Base-by-base conservation (phyloP, 2,797 vertebrate genomes). In the Lagodon rhomboides region DNA sequence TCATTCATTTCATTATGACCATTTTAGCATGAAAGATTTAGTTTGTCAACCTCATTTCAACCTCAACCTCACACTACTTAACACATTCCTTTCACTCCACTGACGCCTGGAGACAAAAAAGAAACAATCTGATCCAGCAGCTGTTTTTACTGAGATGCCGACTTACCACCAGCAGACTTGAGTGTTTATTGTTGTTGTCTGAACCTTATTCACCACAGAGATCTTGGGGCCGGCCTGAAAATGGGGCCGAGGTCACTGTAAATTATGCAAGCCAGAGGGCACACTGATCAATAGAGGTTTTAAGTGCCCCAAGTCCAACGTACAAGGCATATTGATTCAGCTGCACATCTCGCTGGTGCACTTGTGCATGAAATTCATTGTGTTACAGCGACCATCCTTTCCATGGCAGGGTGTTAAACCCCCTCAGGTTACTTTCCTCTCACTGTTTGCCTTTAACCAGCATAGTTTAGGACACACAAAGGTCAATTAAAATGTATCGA, bases 351-450 rank as follows among this genome's bases (percentile, higher is more conserved):
- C 65, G 80, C 83, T 77, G 85, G 86, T 63, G 73, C 87, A 78
- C 66, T 85, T 83, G 77, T 77, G 84, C 89, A 80, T 77, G 74
- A 90, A 89, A 88, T 93, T 84, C 85, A 87, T 81, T 83, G 72
- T 74, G 67, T 79, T 81, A 74, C 75, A 77, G 62, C 73, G 41
- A 73, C 55, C 43, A 1, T 68, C 59, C 76, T 85, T 86, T 66
- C 17, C 49, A 12, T 63, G 12, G 15, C 27, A 38, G 62, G 64
- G 44, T 76, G 68, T 60, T 68, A 53, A 68, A 73, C 80, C 77
- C 66, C 72, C 71, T 15, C 23, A 15, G 72, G 69, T 61, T 66
- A 50, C 30, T 73, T 65, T 59, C 38, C 68, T 79, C 44, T 43
- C 56, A n/a, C 62, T 61, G 16, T 79, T 49, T 53, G 25, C 49